Percentiles rank a stretch among this genome's conserved stretches.
Evolutionary conservation across 1,140 invertebrate genomes (phyloP).

Genomic region (Drosophila sp.): DNA sequence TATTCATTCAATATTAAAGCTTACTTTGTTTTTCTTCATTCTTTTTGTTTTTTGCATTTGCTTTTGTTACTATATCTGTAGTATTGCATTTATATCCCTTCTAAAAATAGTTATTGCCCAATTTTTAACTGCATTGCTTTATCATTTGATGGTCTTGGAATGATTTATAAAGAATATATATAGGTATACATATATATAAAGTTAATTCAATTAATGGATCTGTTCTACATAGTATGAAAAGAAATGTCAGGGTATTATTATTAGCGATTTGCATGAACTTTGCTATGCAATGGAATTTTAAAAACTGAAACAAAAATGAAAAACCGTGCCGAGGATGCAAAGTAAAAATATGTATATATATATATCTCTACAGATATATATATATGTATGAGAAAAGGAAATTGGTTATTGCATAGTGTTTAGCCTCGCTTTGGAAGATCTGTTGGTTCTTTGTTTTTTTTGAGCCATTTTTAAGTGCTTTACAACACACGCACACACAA

Average conservation of each 20-base stretch:
- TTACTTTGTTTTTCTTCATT: constrained; percentile 52
- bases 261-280: constrained; percentile 74
- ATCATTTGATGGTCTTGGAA: constrained; percentile 57
- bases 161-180: constrained; percentile 48
- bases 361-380: constrained; percentile 1
- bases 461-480: constrained; percentile 43
- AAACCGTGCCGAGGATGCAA: constrained; percentile 14
- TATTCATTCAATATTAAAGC: constrained; percentile 60
- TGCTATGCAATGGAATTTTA: constrained; percentile 18
- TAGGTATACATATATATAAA: constrained; percentile 28
- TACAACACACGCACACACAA: constrained; percentile 39
- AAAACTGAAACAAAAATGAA: constrained; percentile 36
- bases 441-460: constrained; percentile 34
- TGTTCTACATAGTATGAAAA: constrained; percentile 18
- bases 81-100: constrained; percentile 56
- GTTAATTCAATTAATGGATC: constrained; percentile 35
- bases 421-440: constrained; percentile 28
- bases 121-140: constrained; percentile 45
- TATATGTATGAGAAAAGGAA: constrained; percentile 36
- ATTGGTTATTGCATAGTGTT: background rate
- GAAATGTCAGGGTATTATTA: constrained; percentile 47
- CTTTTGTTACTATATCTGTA: constrained; percentile 45
- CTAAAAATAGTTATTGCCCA: constrained; percentile 65
- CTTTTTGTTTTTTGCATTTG: constrained; percentile 19
- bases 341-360: constrained; percentile 4